A percentile compares a stretch with the other conserved stretches of the same genome.
These are phyloP conservation scores for Emydocephalus ijimae DNA, from an alignment of 2,113 vertebrate species.

Conservation along the genomic window DNA sequence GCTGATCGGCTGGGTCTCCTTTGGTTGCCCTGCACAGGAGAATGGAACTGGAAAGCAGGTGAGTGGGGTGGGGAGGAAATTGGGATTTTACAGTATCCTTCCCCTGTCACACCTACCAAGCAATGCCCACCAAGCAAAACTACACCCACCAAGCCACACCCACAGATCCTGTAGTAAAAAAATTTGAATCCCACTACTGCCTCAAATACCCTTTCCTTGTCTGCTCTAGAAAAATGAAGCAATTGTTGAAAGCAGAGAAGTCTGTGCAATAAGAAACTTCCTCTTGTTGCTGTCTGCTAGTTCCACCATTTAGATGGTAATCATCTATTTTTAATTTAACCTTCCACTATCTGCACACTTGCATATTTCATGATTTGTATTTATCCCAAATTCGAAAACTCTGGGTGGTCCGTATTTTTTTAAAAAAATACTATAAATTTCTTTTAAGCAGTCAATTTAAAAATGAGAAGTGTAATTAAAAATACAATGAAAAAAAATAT, in stretches of 20 bases:
- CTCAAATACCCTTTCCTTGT: not conserved
- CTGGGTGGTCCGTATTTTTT: not conserved
- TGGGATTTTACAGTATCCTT: too few relatives aligned
- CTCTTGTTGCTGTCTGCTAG: not conserved
- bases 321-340: not conserved
- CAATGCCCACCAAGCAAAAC: too few relatives aligned
- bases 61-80: too few relatives aligned
- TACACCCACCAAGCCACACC: too few relatives aligned
- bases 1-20: too few relatives aligned
- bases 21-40: too few relatives aligned
- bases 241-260: not conserved
- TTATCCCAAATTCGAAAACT: not conserved
- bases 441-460: not conserved
- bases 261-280: not conserved
- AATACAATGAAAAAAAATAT: not conserved
- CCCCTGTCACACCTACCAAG: too few relatives aligned
- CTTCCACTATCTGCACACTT: not conserved
- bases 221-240: not conserved
- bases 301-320: not conserved
- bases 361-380: not conserved
- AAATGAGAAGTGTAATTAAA: not conserved
- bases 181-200: too few relatives aligned
- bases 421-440: not conserved
- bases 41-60: too few relatives aligned
- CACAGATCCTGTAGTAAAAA: too few relatives aligned